Percentiles rank a stretch among this genome's conserved stretches.
These are phyloP conservation scores for Atta cephalotes DNA, from an alignment of 1,140 invertebrate species.

Conservation along the genomic window DNA sequence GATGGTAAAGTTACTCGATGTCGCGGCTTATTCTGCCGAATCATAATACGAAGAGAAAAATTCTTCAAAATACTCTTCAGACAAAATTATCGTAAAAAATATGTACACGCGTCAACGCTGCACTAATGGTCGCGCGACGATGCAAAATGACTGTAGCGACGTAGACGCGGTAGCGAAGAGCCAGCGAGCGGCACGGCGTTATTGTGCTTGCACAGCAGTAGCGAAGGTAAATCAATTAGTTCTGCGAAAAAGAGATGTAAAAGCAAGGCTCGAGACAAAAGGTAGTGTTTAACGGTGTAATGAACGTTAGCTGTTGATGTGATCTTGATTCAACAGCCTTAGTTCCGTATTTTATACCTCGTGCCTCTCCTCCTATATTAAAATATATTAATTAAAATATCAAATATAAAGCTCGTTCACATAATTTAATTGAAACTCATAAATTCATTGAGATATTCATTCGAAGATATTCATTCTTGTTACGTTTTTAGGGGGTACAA, in stretches of 20 bases:
- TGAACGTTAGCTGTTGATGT: slow-evolving; percentile 54
- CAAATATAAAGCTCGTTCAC: neutral
- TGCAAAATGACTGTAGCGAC: slow-evolving; percentile 52
- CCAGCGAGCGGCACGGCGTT: slow-evolving; percentile 24
- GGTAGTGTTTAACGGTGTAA: slow-evolving; percentile 60
- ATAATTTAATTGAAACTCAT: slow-evolving; percentile 24
- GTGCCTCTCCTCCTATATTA: neutral
- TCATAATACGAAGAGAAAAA: slow-evolving; percentile 49
- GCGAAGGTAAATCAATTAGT: slow-evolving; percentile 73
- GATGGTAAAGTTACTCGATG: slow-evolving; percentile 26
- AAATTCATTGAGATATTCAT: neutral
- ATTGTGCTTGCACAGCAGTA: slow-evolving; percentile 58
- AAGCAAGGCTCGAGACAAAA: slow-evolving; percentile 26
- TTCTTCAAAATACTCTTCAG: slow-evolving; percentile 49
- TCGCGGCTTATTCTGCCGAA: slow-evolving; percentile 35
- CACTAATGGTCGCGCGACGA: slow-evolving; percentile 66
- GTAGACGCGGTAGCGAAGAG: slow-evolving; percentile 47
- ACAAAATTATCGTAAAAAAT: slow-evolving; percentile 69
- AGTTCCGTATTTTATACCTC: neutral
- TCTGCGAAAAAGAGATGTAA: slow-evolving; percentile 24
- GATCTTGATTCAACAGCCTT: slow-evolving; percentile 59
- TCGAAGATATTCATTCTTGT: neutral
- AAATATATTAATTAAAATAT: slow-evolving; percentile 24
- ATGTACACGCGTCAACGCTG: slow-evolving; percentile 65
- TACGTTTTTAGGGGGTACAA: neutral